Conservation (phyloP, 2,797 vertebrate genomes). For the Acanthopagrus latus region DNA sequence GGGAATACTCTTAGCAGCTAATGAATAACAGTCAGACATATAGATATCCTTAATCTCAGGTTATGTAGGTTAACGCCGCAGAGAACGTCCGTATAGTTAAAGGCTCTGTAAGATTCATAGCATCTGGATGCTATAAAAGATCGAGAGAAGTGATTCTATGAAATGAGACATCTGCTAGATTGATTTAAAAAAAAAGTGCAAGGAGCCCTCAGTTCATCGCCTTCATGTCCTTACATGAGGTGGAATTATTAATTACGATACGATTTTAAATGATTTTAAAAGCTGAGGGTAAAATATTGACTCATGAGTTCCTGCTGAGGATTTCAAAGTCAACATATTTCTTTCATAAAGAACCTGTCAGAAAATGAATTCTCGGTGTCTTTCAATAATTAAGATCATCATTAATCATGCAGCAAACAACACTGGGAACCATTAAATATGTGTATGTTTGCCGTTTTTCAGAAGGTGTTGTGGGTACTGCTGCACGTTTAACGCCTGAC, state of each 20-base stretch:
- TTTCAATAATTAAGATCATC: background rate
- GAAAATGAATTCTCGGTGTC: background rate
- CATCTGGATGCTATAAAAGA: conserved; percentile 3
- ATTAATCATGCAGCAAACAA: background rate
- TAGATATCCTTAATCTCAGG: background rate
- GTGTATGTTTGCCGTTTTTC: background rate
- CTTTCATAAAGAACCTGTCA: background rate
- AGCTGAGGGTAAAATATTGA: background rate
- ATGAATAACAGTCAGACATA: conserved; percentile 15
- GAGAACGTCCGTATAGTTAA: background rate
- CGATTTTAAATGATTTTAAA: conserved; percentile 9
- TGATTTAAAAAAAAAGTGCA: background rate
- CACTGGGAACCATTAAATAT: background rate
- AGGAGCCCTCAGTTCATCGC: background rate
- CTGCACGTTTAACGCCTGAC: background rate
- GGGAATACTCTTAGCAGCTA: background rate
- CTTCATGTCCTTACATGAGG: background rate
- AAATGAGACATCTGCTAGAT: conserved; percentile 24
- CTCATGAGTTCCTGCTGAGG: background rate
- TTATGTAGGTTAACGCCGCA: conserved; percentile 9
- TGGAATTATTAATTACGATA: background rate
- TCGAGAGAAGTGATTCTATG: background rate
- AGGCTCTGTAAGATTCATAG: background rate
- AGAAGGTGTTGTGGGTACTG: background rate
- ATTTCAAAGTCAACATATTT: background rate